Evolutionary conservation across 2,888 invertebrate genomes (phyloP).

Genomic region (Panorpa germanica): DNA sequence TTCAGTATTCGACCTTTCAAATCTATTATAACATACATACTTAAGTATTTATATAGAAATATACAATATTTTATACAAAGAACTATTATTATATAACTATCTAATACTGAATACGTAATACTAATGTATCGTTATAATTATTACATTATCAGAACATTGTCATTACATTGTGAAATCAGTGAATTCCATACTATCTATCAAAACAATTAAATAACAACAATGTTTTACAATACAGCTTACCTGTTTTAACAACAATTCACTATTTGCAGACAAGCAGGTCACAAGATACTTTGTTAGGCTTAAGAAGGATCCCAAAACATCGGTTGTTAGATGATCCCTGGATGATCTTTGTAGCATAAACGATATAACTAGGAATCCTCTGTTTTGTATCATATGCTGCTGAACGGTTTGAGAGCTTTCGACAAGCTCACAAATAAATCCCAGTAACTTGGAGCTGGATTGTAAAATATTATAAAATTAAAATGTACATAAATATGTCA

Average conservation of each 20-base stretch:
- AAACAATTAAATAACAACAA: no score
- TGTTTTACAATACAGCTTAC: slow-evolving; percentile 28
- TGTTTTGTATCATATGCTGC: slow-evolving; percentile 97
- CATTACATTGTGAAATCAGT: slow-evolving; percentile 7
- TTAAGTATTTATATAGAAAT: no score
- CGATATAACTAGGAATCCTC: slow-evolving; percentile 95
- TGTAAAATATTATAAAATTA: slow-evolving; percentile 12
- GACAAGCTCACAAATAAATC: slow-evolving; percentile 92
- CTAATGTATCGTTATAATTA: slow-evolving; percentile 14
- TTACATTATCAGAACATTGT: no score
- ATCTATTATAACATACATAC: no score
- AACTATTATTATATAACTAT: slow-evolving; percentile 1
- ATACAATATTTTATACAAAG: slow-evolving; percentile 1
- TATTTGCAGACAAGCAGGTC: slow-evolving; percentile 82
- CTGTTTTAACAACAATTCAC: slow-evolving; percentile 81
- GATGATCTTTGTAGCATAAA: slow-evolving; percentile 89
- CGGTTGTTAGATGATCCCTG: slow-evolving; percentile 82
- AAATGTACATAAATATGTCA: slow-evolving; percentile 6
- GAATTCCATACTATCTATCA: slow-evolving; percentile 14
- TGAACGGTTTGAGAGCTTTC: slow-evolving; percentile 95
- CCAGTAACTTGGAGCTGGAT: slow-evolving; percentile 80
- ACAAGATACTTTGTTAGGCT: slow-evolving; percentile 84
- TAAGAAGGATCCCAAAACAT: slow-evolving; percentile 82
- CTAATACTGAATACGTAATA: slow-evolving; percentile 10
- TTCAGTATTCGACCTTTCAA: no score